Conservation (phyloP, 2,797 vertebrate species). For the Odontamblyopus lacepedii region DNA sequence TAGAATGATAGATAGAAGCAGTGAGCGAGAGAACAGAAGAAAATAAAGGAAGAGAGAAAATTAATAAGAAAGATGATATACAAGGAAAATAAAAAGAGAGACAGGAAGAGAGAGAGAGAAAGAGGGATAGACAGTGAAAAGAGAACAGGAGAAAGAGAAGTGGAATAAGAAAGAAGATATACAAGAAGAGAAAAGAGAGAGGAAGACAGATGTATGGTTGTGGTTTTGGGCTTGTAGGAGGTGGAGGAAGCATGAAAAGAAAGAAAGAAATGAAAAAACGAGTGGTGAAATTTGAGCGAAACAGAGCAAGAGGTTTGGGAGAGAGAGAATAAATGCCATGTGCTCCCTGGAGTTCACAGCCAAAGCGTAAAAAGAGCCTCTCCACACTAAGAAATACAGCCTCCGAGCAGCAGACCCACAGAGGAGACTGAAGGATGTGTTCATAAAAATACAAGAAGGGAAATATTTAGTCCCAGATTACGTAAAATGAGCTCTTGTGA, state of each 20-base stretch:
- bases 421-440: not conserved
- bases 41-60: not conserved
- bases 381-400: not conserved
- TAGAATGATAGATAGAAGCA: conserved; percentile 6
- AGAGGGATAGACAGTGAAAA: conserved; percentile 5
- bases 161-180: not conserved
- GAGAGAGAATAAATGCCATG: conserved; percentile 26
- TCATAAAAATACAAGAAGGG: not conserved
- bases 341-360: conserved; percentile 16
- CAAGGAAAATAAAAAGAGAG: not conserved
- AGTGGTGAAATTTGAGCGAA: conserved; percentile 37
- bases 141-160: not conserved
- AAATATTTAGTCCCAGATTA: no score
- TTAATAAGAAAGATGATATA: not conserved
- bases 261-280: conserved; percentile 12
- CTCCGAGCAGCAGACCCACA: conserved; percentile 11
- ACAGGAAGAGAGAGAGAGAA: conserved; percentile 1
- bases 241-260: conserved; percentile 6
- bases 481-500: no score
- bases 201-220: not conserved
- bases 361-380: conserved; percentile 19
- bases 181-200: not conserved
- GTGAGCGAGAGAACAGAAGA: not conserved
- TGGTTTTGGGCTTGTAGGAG: not conserved
- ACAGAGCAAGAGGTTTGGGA: conserved; percentile 14